A percentile compares a stretch with the other conserved stretches of the same genome.
Conservation (phyloP, 2,888 invertebrate species). For the Caenorhabditis sp. region DNA sequence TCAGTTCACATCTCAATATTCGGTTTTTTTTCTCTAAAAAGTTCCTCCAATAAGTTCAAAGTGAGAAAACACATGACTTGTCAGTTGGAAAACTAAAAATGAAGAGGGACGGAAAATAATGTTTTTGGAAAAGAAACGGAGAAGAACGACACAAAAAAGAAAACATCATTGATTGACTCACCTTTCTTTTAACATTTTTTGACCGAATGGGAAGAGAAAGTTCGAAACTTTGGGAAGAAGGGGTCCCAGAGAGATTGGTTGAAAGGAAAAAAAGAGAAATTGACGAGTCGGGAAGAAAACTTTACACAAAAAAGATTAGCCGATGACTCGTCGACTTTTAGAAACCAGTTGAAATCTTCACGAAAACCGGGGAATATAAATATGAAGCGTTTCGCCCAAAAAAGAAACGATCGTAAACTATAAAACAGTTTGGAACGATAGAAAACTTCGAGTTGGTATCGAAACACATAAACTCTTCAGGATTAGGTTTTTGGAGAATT, state of each 20-base stretch:
- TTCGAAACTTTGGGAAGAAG: slow-evolving; percentile 9
- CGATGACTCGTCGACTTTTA: slow-evolving; percentile 8
- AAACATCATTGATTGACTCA: slow-evolving; percentile 57
- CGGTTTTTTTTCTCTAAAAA: slow-evolving; percentile 6
- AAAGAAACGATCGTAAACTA: slow-evolving; percentile 23
- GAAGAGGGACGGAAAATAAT: slow-evolving; percentile 22
- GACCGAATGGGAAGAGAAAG: slow-evolving; percentile 6
- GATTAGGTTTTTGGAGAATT: no score
- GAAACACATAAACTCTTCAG: not conserved
- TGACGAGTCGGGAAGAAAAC: slow-evolving; percentile 13
- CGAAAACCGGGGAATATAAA: slow-evolving; percentile 4
- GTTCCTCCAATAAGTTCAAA: slow-evolving; percentile 10
- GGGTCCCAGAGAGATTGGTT: slow-evolving; percentile 10
- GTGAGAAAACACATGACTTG: slow-evolving; percentile 20
- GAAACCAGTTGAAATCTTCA: not conserved
- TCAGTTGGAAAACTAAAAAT: slow-evolving; percentile 19
- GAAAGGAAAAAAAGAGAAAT: slow-evolving; percentile 2
- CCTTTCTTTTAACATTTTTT: slow-evolving; percentile 26
- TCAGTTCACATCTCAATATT: slow-evolving; percentile 11
- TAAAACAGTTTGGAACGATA: slow-evolving; percentile 22
- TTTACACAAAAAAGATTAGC: slow-evolving; percentile 32
- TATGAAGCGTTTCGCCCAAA: not conserved
- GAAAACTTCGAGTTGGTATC: not conserved
- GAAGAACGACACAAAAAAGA: slow-evolving; percentile 21
- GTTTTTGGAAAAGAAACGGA: slow-evolving; percentile 29